Conservation (phyloP, 2,113 vertebrate species). For the Sinocyclocheilus anophthalmus region DNA sequence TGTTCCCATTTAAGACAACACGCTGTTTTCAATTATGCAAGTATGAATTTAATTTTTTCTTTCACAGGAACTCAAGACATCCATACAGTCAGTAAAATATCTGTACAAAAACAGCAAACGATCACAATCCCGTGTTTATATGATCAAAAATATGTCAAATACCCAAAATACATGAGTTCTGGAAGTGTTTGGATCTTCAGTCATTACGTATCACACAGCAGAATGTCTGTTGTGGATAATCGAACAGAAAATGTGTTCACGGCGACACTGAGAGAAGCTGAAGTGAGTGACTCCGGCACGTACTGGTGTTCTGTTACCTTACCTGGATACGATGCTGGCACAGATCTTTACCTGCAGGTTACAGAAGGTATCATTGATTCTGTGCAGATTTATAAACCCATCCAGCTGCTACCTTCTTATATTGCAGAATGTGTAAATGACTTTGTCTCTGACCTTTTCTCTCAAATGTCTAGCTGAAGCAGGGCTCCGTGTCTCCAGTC, state of each 20-base stretch:
- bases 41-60: no score
- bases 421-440: no score
- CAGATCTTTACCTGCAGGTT: not conserved
- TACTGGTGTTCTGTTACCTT: not conserved
- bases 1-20: no score
- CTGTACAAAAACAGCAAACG: constrained; percentile 18
- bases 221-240: not conserved
- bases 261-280: not conserved
- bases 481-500: not conserved
- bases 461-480: not conserved
- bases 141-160: not conserved
- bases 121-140: constrained; percentile 48
- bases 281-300: not conserved
- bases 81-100: not conserved
- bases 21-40: no score
- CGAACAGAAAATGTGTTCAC: not conserved
- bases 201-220: accelerated
- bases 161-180: constrained; percentile 15
- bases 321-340: accelerated
- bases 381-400: not conserved
- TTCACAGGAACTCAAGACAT: constrained; percentile 8
- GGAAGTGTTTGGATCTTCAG: accelerated
- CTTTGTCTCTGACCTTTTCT: not conserved
- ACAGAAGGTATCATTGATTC: not conserved
- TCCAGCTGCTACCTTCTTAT: not conserved